Conservation (phyloP, 2,888 invertebrate genomes). For the Melangyna quadrimaculata region DNA sequence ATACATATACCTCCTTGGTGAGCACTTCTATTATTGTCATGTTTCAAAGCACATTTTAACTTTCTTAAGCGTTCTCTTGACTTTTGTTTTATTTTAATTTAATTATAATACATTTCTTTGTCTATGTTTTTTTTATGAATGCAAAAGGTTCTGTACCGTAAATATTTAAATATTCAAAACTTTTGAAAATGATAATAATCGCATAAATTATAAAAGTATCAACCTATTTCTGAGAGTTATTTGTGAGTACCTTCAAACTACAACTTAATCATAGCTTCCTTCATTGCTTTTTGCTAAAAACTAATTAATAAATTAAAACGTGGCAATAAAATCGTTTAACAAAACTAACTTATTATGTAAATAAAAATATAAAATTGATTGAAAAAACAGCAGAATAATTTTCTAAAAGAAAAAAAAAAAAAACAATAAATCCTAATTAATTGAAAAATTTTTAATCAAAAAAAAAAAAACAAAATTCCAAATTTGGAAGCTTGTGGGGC, state of each 20-base stretch:
- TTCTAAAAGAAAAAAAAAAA: neutral
- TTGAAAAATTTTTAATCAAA: neutral
- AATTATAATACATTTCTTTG: neutral
- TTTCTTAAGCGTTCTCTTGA: neutral
- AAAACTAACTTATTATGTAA: neutral
- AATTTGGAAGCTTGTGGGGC: slow-evolving; percentile 66
- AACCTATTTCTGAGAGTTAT: slow-evolving; percentile 69
- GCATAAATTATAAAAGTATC: slow-evolving; percentile 58
- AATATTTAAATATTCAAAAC: neutral
- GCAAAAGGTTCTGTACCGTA: slow-evolving; percentile 19
- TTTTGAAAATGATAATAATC: slow-evolving; percentile 21
- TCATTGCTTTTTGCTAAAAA: slow-evolving; percentile 63
- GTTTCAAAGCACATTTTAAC: neutral
- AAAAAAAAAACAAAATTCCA: slow-evolving; percentile 25
- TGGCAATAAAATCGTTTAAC: neutral
- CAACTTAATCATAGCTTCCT: slow-evolving; percentile 59
- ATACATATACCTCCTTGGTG: neutral
- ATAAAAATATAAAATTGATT: neutral
- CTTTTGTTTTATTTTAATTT: neutral
- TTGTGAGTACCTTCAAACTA: slow-evolving; percentile 61
- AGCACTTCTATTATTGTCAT: neutral
- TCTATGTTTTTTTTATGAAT: neutral
- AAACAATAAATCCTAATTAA: neutral
- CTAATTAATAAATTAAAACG: neutral
- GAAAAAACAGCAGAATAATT: neutral